Evolutionary conservation across 2,888 invertebrate species (phyloP).

Genomic region (Apotomis betuletana): DNA sequence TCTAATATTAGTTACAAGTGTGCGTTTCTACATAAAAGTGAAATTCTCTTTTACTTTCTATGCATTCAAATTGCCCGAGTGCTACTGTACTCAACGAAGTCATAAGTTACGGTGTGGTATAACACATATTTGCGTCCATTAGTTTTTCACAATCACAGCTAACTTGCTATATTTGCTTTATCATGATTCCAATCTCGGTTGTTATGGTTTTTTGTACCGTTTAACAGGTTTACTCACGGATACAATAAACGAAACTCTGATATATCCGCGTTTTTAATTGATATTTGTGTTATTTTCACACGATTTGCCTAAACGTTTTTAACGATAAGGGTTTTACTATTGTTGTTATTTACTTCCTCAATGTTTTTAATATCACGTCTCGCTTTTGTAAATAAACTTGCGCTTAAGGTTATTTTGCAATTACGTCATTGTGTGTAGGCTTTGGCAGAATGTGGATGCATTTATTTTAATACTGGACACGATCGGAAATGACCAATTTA

Average conservation of each 20-base stretch:
- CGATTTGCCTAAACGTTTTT: conserved; percentile 47
- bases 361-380: conserved; percentile 14
- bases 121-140: conserved; percentile 30
- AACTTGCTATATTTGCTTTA: conserved; percentile 28
- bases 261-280: conserved; percentile 59
- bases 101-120: conserved; percentile 14
- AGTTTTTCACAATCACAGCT: conserved; percentile 17
- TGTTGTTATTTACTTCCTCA: conserved; percentile 39
- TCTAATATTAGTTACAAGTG: conserved; percentile 16
- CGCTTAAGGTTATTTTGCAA: conserved; percentile 20
- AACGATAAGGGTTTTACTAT: conserved; percentile 26
- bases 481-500: conserved; percentile 57
- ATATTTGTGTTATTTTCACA: conserved; percentile 53
- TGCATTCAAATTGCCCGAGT: conserved; percentile 33
- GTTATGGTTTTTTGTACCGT: conserved; percentile 48
- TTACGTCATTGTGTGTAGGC: conserved; percentile 46
- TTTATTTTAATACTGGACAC: conserved; percentile 49
- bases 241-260: conserved; percentile 44
- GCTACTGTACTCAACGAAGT: conserved; percentile 6
- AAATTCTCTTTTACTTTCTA: conserved; percentile 43
- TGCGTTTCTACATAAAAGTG: conserved; percentile 34
- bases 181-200: conserved; percentile 34
- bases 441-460: conserved; percentile 44
- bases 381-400: conserved; percentile 10
- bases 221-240: conserved; percentile 54